These are phyloP conservation scores for rat (Rattus norvegicus) DNA, from an alignment of 2,113 vertebrate species.

Conservation along the genomic window GRCr8 NC_086020.1:13833001-13833500, in stretches of 20 bases:
- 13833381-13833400: slow-evolving; percentile 65
- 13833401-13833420: slow-evolving; percentile 35
- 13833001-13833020: slow-evolving; percentile 81
- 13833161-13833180: slow-evolving; percentile 25
- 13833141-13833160: slow-evolving; percentile 56
- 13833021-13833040: slow-evolving; percentile 81
- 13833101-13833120: slow-evolving; percentile 18
- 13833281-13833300: slow-evolving; percentile 56
- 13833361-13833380: slow-evolving; percentile 18
- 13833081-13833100: slow-evolving; percentile 63
- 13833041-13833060: slow-evolving; percentile 79
- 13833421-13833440: slow-evolving; percentile 61
- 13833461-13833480: slow-evolving; percentile 3
- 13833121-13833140: background rate
- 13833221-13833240: background rate
- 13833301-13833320: slow-evolving; percentile 68
- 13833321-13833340: slow-evolving; percentile 47
- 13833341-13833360: slow-evolving; percentile 53
- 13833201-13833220: slow-evolving; percentile 44
- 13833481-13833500: background rate
- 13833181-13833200: slow-evolving; percentile 41
- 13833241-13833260: slow-evolving; percentile 49
- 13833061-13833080: slow-evolving; percentile 72
- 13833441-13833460: slow-evolving; percentile 49
- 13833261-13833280: slow-evolving; percentile 54